These are phyloP conservation scores for Martes flavigula DNA, from an alignment of 2,797 vertebrate genomes.

Conservation along the genomic window DNA sequence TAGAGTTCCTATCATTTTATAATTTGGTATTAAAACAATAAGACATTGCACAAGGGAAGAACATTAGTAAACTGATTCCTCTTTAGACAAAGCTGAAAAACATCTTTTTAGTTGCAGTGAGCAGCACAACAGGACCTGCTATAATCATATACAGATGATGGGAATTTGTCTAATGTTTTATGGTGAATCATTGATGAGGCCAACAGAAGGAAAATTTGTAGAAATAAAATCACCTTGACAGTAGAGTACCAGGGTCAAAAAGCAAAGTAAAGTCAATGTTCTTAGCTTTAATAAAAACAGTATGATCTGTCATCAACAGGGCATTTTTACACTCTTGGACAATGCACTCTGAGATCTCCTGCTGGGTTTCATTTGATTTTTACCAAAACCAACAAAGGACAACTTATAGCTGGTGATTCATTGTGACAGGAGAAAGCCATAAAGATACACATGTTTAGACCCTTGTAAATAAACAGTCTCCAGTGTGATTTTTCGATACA, in stretches of 20 bases:
- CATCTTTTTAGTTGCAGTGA: slow-evolving; percentile 76
- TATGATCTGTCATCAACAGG: slow-evolving; percentile 92
- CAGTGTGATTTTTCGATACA: slow-evolving; percentile 70
- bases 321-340: slow-evolving; percentile 89
- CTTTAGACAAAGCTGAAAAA: slow-evolving; percentile 83
- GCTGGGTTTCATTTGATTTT: slow-evolving; percentile 93
- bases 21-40: slow-evolving; percentile 78
- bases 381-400: slow-evolving; percentile 87
- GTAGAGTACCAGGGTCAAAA: slow-evolving; percentile 92
- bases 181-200: slow-evolving; percentile 87
- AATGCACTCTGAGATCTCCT: slow-evolving; percentile 90
- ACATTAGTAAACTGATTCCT: slow-evolving; percentile 81
- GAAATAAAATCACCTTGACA: slow-evolving; percentile 94
- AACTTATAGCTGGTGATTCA: slow-evolving; percentile 86
- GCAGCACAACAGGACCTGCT: slow-evolving; percentile 82
- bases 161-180: slow-evolving; percentile 91
- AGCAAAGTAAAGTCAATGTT: slow-evolving; percentile 91
- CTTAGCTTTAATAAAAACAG: slow-evolving; percentile 95
- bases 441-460: slow-evolving; percentile 84
- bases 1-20: slow-evolving; percentile 76
- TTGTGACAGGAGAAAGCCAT: slow-evolving; percentile 87
- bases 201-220: slow-evolving; percentile 94
- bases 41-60: slow-evolving; percentile 78
- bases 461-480: slow-evolving; percentile 84
- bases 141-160: slow-evolving; percentile 90